Percentiles rank a stretch among this genome's conserved stretches.
These are phyloP conservation scores for Eilema griseolum DNA, from an alignment of 2,888 invertebrate genomes.

Conservation along the genomic window DNA sequence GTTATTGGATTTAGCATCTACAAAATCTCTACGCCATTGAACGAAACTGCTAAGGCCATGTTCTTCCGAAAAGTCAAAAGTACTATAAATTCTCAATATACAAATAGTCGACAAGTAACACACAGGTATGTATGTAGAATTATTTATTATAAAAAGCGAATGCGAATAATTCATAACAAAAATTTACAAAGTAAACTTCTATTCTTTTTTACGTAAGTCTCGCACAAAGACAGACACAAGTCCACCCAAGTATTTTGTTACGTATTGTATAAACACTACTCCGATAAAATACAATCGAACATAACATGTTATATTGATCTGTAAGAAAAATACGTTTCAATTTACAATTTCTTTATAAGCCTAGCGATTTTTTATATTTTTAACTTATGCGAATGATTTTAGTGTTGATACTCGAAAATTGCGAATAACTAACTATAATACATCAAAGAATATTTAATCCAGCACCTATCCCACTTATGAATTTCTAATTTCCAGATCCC, in stretches of 20 bases:
- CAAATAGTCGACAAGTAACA: constrained; percentile 95
- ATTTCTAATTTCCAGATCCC: constrained; percentile 87
- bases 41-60: constrained; percentile 92
- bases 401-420: background rate
- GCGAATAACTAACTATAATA: constrained; percentile 2
- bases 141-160: background rate
- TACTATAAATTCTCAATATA: constrained; percentile 95
- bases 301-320: background rate
- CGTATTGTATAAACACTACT: background rate
- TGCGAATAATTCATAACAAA: background rate
- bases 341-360: background rate
- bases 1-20: constrained; percentile 97
- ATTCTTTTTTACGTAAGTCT: background rate
- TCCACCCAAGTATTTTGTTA: background rate
- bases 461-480: background rate
- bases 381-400: constrained; percentile 8
- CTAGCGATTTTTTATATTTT: background rate
- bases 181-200: background rate
- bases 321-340: background rate
- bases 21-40: constrained; percentile 89
- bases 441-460: background rate
- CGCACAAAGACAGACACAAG: background rate
- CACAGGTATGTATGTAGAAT: constrained; percentile 69
- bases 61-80: constrained; percentile 96
- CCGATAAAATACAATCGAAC: background rate